Percentiles rank a stretch among this genome's conserved stretches.
Evolutionary conservation across 1,140 invertebrate genomes (phyloP).

Genomic region (Brachionus paranguensis): DNA sequence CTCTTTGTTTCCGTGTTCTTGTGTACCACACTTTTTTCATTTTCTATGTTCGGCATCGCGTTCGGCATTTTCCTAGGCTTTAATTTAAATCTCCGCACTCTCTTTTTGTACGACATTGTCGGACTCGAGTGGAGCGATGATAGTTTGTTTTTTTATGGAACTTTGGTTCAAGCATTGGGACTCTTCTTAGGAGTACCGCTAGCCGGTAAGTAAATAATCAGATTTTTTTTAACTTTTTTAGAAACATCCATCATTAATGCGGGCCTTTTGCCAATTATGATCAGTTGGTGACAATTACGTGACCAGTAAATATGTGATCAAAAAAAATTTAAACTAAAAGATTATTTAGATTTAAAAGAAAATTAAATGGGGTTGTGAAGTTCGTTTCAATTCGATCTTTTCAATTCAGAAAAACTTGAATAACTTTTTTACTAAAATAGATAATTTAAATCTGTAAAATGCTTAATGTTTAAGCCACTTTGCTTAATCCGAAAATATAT

Average conservation of each 20-base stretch:
- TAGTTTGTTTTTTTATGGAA: slow-evolving; percentile 4
- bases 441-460: no score
- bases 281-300: no score
- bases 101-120: slow-evolving; percentile 12
- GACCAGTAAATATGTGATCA: no score
- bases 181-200: background rate
- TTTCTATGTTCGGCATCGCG: slow-evolving; percentile 13
- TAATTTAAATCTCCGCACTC: slow-evolving; percentile 17
- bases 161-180: background rate
- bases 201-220: background rate
- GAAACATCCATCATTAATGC: background rate
- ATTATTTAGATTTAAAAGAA: no score
- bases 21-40: slow-evolving; percentile 28
- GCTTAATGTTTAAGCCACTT: no score
- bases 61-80: background rate
- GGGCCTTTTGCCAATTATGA: no score
- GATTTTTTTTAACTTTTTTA: background rate
- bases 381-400: no score
- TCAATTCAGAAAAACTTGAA: no score
- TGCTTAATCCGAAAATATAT: no score
- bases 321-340: no score
- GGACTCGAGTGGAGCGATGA: slow-evolving; percentile 38
- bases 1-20: background rate
- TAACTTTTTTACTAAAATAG: no score
- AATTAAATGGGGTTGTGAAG: no score